Evolutionary conservation across 2,888 invertebrate species (phyloP).

Genomic region (Andrena camellia): DNA sequence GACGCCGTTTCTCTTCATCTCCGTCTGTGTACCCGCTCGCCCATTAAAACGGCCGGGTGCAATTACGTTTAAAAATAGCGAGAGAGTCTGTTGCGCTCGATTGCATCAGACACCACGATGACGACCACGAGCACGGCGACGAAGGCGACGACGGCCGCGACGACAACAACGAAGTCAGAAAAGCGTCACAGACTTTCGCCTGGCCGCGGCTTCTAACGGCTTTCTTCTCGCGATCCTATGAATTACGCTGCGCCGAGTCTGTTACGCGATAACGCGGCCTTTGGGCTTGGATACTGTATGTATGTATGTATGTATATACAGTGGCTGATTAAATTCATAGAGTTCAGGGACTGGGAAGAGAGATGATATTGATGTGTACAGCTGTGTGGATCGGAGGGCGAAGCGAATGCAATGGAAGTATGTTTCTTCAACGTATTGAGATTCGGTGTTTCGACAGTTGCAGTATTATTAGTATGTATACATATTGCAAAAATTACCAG

Average conservation of each 20-base stretch:
- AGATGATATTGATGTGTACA: no score
- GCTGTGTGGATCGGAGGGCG: no score
- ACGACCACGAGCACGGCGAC: constrained; percentile 57
- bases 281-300: no score
- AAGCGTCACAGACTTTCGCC: constrained; percentile 73
- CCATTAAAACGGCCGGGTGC: constrained; percentile 82
- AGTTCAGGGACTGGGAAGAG: no score
- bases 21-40: constrained; percentile 76
- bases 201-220: constrained; percentile 29
- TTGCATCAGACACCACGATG: constrained; percentile 81
- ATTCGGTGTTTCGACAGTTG: no score
- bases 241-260: background rate
- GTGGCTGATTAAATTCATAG: no score
- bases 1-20: constrained; percentile 45
- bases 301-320: no score
- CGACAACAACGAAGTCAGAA: constrained; percentile 59
- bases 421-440: no score
- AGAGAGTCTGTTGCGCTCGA: constrained; percentile 79
- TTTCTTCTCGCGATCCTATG: constrained; percentile 10
- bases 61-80: constrained; percentile 84
- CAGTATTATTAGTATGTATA: background rate
- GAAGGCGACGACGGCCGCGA: constrained; percentile 50
- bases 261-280: background rate
- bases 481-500: background rate
- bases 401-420: no score